Conservation (phyloP, 2,113 vertebrate species). For the Hoplias malabaricus region DNA sequence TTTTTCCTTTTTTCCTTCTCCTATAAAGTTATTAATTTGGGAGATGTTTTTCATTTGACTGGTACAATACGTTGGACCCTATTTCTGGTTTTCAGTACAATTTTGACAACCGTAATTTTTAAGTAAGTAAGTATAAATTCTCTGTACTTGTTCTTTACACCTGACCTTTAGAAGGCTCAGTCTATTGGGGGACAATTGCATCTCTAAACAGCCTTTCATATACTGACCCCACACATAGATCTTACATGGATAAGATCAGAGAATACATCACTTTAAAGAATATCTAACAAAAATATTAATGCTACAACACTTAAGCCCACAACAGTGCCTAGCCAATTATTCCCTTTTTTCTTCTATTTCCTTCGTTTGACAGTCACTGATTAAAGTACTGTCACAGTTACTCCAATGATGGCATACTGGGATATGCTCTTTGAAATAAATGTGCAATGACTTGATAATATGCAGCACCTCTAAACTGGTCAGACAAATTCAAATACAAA, state of each 20-base stretch:
- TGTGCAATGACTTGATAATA: slow-evolving; percentile 2
- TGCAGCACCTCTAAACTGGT: too few species aligned
- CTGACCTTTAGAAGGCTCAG: background rate
- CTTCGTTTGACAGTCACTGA: background rate
- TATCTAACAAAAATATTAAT: background rate
- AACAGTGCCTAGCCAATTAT: background rate
- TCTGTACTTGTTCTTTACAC: background rate
- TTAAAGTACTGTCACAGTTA: background rate
- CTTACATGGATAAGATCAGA: too few species aligned
- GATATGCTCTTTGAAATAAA: background rate
- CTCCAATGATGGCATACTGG: background rate
- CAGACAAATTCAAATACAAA: background rate
- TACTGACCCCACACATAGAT: background rate
- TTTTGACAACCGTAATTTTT: too few species aligned
- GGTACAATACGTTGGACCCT: too few species aligned
- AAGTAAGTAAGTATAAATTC: background rate
- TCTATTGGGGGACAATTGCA: too few species aligned
- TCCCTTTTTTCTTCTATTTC: background rate
- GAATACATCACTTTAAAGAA: background rate
- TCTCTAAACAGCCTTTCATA: background rate
- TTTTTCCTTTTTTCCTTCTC: too few species aligned
- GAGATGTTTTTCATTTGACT: too few species aligned
- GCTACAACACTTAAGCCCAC: background rate
- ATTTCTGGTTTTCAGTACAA: too few species aligned
- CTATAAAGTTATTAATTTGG: too few species aligned